Evolutionary conservation across 2,888 invertebrate species (phyloP).

Genomic region (Heliconius ismenius): DNA sequence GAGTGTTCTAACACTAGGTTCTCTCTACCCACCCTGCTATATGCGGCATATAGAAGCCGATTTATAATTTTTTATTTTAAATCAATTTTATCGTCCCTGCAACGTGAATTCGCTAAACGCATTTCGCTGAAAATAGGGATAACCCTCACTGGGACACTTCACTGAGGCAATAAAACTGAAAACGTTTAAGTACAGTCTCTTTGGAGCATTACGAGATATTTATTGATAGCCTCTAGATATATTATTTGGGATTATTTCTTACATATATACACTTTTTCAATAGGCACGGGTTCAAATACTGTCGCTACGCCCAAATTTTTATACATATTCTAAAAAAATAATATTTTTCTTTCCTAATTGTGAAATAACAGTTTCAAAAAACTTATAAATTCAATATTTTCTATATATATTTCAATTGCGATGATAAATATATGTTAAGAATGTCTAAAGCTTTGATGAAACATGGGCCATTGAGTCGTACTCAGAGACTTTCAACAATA

Average conservation of each 20-base stretch:
- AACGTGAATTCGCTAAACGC: constrained; percentile 47
- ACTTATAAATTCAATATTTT: background rate
- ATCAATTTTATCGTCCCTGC: constrained; percentile 61
- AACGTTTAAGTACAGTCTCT: constrained; percentile 32
- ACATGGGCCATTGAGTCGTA: too few relatives aligned
- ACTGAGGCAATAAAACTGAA: constrained; percentile 35
- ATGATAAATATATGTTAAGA: too few relatives aligned
- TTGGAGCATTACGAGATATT: constrained; percentile 24
- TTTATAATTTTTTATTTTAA: too few relatives aligned
- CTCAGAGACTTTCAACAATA: too few relatives aligned
- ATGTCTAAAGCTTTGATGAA: too few relatives aligned
- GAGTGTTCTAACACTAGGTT: too few relatives aligned
- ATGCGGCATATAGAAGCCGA: too few relatives aligned
- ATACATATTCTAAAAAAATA: background rate
- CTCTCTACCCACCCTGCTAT: too few relatives aligned
- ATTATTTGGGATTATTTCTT: constrained; percentile 3
- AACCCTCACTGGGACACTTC: constrained; percentile 49
- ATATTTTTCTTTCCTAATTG: background rate
- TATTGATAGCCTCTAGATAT: constrained; percentile 15
- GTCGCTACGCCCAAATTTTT: background rate
- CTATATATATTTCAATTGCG: background rate
- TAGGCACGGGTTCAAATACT: background rate
- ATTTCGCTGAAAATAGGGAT: constrained; percentile 54
- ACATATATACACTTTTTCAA: background rate
- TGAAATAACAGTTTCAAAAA: too few relatives aligned